Percentiles rank a stretch among this genome's conserved stretches.
These are phyloP conservation scores for Takifugu ocellatus DNA, from an alignment of 2,797 vertebrate species.

Conservation along the genomic window DNA sequence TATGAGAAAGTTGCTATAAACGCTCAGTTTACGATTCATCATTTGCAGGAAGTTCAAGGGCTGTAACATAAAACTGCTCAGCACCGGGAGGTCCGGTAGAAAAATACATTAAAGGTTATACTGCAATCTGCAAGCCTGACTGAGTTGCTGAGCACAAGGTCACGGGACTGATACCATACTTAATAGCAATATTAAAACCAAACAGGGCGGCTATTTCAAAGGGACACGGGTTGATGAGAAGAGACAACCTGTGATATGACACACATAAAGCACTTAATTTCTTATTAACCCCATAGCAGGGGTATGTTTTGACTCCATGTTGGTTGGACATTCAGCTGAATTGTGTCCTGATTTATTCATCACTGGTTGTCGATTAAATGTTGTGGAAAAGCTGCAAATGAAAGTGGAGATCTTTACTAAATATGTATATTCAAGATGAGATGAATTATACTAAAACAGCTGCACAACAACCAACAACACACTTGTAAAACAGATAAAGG, in stretches of 20 bases:
- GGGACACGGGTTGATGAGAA: conserved; percentile 21
- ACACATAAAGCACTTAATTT: too few relatives aligned
- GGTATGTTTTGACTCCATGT: too few relatives aligned
- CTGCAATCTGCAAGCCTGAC: conserved; percentile 56
- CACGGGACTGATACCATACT: conserved; percentile 40
- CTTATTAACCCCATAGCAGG: too few relatives aligned
- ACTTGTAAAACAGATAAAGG: background rate
- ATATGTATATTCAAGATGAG: too few relatives aligned
- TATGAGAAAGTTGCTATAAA: conserved; percentile 65
- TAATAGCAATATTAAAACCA: conserved; percentile 55
- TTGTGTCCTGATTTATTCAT: too few relatives aligned
- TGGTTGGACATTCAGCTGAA: too few relatives aligned
- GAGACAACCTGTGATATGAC: background rate
- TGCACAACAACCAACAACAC: too few relatives aligned
- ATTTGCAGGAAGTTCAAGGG: conserved; percentile 65
- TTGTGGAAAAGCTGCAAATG: too few relatives aligned
- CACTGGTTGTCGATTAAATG: too few relatives aligned
- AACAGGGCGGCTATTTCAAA: conserved; percentile 34
- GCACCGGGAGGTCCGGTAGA: conserved; percentile 47
- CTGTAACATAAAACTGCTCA: conserved; percentile 72
- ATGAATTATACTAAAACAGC: too few relatives aligned
- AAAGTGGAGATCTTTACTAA: too few relatives aligned
- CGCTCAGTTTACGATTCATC: conserved; percentile 70
- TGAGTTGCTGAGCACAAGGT: conserved; percentile 59
- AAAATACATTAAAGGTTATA: conserved; percentile 46